These are phyloP conservation scores for Biston stratarius DNA, from an alignment of 2,888 invertebrate genomes.

Conservation along the genomic window DNA sequence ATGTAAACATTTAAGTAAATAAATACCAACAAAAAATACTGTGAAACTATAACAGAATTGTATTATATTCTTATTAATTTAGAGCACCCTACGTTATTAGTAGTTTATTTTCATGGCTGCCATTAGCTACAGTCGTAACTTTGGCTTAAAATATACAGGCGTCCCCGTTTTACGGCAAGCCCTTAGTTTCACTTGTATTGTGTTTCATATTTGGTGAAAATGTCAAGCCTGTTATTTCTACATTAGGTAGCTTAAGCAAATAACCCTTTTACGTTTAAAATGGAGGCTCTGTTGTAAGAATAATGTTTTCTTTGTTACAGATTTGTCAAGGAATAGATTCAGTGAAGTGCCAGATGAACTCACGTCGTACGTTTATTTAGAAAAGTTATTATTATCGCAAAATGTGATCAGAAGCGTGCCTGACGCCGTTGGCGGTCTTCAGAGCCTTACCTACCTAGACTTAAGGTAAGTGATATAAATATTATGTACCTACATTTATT, in stretches of 20 bases:
- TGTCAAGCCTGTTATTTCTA: constrained; percentile 32
- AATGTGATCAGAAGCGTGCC: constrained; percentile 96
- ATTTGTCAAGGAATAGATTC: constrained; percentile 88
- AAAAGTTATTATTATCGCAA: constrained; percentile 95
- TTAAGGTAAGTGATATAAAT: constrained; percentile 87
- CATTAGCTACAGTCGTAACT: constrained; percentile 56
- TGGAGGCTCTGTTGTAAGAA: background rate
- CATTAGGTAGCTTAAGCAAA: constrained; percentile 5
- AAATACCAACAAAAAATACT: background rate
- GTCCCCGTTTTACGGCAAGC: constrained; percentile 37
- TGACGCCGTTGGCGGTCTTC: constrained; percentile 92
- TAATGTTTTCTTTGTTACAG: constrained; percentile 70
- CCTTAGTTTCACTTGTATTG: constrained; percentile 34
- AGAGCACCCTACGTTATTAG: constrained; percentile 51
- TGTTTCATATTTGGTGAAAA: constrained; percentile 45
- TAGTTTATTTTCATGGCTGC: constrained; percentile 55
- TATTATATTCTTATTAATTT: constrained; percentile 29
- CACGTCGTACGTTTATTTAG: constrained; percentile 94
- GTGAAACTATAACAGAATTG: background rate
- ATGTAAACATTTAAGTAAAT: too few relatives aligned
- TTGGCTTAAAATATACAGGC: constrained; percentile 32
- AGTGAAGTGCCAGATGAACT: constrained; percentile 96
- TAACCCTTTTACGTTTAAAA: constrained; percentile 6
- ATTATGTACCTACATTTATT: too few relatives aligned
- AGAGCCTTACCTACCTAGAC: constrained; percentile 95